Evolutionary conservation across 1,140 invertebrate species (phyloP).

Genomic region (Macrotrachela quadricornifera): DNA sequence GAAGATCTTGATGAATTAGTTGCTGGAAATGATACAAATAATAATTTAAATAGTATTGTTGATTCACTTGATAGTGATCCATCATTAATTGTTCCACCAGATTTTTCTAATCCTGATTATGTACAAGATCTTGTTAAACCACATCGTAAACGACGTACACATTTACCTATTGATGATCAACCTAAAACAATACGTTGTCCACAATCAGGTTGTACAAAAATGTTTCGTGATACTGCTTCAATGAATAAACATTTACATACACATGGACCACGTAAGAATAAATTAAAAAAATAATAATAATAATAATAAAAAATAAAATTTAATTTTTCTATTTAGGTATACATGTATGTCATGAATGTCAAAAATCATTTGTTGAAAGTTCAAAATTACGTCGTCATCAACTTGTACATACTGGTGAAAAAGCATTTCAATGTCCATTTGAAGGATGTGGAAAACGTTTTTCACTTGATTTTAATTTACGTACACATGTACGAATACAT

Average conservation of each 20-base stretch:
- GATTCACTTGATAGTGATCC: too few species aligned
- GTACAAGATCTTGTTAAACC: too few species aligned
- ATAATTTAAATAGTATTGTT: too few species aligned
- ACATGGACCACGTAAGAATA: conserved; percentile 52
- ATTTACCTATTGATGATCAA: too few species aligned
- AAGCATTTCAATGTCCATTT: conserved; percentile 91
- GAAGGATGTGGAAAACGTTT: conserved; percentile 93
- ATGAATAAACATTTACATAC: conserved; percentile 95
- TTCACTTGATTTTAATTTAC: conserved; percentile 79
- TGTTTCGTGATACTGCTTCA: conserved; percentile 89
- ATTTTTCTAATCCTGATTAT: too few species aligned
- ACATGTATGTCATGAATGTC: conserved; percentile 90
- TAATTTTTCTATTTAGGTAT: conserved; percentile 30
- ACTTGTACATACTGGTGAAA: conserved; percentile 77
- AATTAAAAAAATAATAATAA: too few species aligned
- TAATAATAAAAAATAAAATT: too few species aligned
- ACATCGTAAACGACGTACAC: too few species aligned
- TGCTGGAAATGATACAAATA: too few species aligned
- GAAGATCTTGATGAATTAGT: too few species aligned
- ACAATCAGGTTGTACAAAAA: conserved; percentile 53
- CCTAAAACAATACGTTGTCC: conserved; percentile 1
- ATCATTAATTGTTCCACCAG: too few species aligned
- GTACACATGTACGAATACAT: conserved; percentile 87
- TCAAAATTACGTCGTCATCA: conserved; percentile 85
- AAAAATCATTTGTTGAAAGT: conserved; percentile 91